Evolutionary conservation across 2,888 invertebrate genomes (phyloP).

Genomic region (Patella ulyssiponensis): DNA sequence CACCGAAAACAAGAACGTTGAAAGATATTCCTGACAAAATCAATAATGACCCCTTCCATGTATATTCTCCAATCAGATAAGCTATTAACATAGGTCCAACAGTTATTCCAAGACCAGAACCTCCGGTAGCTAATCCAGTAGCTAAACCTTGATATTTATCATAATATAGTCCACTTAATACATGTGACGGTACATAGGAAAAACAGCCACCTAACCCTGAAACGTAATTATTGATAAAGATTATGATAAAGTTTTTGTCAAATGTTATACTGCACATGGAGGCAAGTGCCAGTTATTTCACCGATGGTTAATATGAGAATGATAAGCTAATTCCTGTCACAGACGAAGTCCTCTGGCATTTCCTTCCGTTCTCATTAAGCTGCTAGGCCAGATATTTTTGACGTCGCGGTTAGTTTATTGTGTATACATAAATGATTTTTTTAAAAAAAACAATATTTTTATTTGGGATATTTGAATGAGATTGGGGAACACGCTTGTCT

Average conservation of each 20-base stretch:
- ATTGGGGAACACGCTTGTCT: no score
- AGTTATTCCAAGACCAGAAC: constrained; percentile 53
- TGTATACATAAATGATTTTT: no score
- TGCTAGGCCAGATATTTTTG: no score
- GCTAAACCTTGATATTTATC: constrained; percentile 53
- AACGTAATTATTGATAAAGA: constrained; percentile 21
- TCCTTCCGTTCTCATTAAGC: no score
- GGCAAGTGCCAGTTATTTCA: neutral
- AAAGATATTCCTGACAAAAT: constrained; percentile 52
- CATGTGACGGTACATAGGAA: constrained; percentile 57
- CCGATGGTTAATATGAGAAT: no score
- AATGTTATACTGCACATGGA: neutral
- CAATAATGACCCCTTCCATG: constrained; percentile 59
- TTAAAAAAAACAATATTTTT: neutral
- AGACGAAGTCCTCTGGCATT: no score
- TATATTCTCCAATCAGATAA: constrained; percentile 50
- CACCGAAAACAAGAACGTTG: constrained; percentile 50
- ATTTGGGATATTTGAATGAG: no score
- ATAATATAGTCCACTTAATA: constrained; percentile 57
- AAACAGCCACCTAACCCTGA: constrained; percentile 57
- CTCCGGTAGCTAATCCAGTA: constrained; percentile 59
- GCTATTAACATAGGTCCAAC: constrained; percentile 51
- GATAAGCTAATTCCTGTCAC: no score
- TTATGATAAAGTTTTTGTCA: no score
- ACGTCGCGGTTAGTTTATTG: no score